These are phyloP conservation scores for Gasterosteus aculeatus DNA, from an alignment of 2,113 vertebrate species.

Conservation along the genomic window DNA sequence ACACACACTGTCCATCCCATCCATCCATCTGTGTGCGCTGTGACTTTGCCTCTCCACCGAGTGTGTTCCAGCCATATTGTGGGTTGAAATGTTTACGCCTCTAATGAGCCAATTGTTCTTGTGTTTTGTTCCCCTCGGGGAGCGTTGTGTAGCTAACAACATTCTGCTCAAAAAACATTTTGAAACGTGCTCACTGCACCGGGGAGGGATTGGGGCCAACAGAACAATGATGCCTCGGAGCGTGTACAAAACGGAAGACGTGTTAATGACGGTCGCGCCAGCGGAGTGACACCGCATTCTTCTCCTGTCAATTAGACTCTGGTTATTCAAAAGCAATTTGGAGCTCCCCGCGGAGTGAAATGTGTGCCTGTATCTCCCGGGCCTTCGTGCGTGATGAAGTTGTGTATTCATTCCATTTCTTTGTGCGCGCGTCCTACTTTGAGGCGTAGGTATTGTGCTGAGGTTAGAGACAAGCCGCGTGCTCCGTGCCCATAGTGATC, in stretches of 20 bases:
- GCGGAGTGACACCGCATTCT: constrained; percentile 67
- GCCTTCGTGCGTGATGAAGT: constrained; percentile 52
- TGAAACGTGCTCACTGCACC: constrained; percentile 71
- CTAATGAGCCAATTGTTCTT: constrained; percentile 78
- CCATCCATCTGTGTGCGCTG: constrained; percentile 58
- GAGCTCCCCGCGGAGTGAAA: constrained; percentile 68
- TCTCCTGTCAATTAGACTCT: constrained; percentile 76
- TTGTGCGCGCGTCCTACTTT: constrained; percentile 56
- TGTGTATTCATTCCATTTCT: constrained; percentile 64
- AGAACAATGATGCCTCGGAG: constrained; percentile 70
- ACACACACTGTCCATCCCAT: constrained; percentile 29
- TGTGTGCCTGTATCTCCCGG: constrained; percentile 55
- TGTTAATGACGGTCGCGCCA: constrained; percentile 67
- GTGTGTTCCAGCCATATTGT: constrained; percentile 63
- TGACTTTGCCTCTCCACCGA: constrained; percentile 68
- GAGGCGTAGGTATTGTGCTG: constrained; percentile 47
- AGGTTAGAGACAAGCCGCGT: constrained; percentile 38
- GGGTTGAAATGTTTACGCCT: constrained; percentile 70
- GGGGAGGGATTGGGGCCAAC: constrained; percentile 63
- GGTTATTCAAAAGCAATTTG: constrained; percentile 76
- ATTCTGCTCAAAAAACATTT: constrained; percentile 73
- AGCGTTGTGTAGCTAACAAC: constrained; percentile 69
- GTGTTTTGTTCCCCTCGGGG: constrained; percentile 66
- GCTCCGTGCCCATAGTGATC: constrained; percentile 19
- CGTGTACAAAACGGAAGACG: constrained; percentile 73